These are phyloP conservation scores for Acromyrmex heyeri DNA, from an alignment of 1,140 invertebrate species.

Conservation along the genomic window DNA sequence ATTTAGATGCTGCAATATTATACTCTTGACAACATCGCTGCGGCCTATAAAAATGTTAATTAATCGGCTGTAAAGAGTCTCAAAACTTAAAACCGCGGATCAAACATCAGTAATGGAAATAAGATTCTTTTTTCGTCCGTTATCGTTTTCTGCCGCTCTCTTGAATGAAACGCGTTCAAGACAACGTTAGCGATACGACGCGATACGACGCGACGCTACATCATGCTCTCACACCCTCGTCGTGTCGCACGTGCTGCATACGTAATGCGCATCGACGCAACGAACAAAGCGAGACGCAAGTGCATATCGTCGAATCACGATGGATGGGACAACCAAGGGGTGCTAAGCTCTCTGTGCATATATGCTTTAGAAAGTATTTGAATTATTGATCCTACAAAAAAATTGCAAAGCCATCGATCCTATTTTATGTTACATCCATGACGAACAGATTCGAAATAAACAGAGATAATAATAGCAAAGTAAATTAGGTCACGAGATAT, in stretches of 20 bases:
- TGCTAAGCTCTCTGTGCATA: neutral
- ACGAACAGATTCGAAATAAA: neutral
- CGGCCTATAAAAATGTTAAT: neutral
- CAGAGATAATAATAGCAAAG: neutral
- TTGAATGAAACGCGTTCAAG: constrained; percentile 69
- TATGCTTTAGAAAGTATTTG: neutral
- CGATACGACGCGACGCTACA: constrained; percentile 3
- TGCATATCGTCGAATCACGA: constrained; percentile 46
- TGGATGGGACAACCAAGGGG: constrained; percentile 4
- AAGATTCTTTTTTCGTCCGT: constrained; percentile 65
- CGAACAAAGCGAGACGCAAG: constrained; percentile 56
- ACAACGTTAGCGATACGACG: constrained; percentile 59
- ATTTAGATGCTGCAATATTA: too few species aligned
- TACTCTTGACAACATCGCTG: too few species aligned
- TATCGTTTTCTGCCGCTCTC: constrained; percentile 62
- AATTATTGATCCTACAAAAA: constrained; percentile 35
- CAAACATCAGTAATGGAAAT: constrained; percentile 50
- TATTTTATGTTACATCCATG: neutral
- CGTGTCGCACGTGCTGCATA: constrained; percentile 75
- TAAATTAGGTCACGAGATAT: constrained; percentile 17
- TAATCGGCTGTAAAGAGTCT: neutral
- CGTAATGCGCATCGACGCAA: constrained; percentile 72
- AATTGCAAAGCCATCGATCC: neutral
- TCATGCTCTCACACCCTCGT: constrained; percentile 55
- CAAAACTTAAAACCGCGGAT: constrained; percentile 1